Base-by-base conservation (phyloP, 2,888 invertebrate species). In the Charanyca ferruginea region DNA sequence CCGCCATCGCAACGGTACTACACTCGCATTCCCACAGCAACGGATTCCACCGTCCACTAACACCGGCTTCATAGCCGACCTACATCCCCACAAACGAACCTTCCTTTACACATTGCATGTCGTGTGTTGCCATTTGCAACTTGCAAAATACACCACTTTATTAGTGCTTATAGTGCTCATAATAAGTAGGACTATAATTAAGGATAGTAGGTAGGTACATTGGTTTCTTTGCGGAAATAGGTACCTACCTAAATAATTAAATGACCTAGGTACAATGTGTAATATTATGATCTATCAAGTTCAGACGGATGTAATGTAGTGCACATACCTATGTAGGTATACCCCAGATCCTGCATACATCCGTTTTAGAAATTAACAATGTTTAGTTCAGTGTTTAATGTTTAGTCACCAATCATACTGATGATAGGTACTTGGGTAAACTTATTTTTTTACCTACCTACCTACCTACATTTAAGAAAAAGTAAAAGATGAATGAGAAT, bases 1-100 rank as follows among this genome's bases (percentile, higher is more conserved):
- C 85, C 88, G 87, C 87, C 88, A 89, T 85, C 89, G 83, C 93
- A 95, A 95, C 95, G 95, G 95, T 95, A 95, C 94, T 89, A 83
- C 88, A 90, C 79, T 91, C 93, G 91, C 94, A 93, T 94, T 94
- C 94, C 92, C 94, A 94, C 92, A 92, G 89, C 88, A 87, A 90
- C 91, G 91, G 93, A 94, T 93, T 93, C 93, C 94, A 90, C 89
- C 85, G 88, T 81, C 83, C 75, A 79, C 83, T 79, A 78, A 81
- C 81, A 80, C 75, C 62, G 72, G 67, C 87, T 83, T 86, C 85
- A 84, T 83, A 85, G 84, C 81, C 89, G 91, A 92, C 92, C 93
- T 91, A 91, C 87, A 94, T 88, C 90, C 90, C 87, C 87, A 79
- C 87, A 82, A 82, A 72, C 66, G 61, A 73, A 73, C 79, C 80